Evolutionary conservation across 1,140 invertebrate species (phyloP).

Genomic region (Thaumetopoea pityocampa): DNA sequence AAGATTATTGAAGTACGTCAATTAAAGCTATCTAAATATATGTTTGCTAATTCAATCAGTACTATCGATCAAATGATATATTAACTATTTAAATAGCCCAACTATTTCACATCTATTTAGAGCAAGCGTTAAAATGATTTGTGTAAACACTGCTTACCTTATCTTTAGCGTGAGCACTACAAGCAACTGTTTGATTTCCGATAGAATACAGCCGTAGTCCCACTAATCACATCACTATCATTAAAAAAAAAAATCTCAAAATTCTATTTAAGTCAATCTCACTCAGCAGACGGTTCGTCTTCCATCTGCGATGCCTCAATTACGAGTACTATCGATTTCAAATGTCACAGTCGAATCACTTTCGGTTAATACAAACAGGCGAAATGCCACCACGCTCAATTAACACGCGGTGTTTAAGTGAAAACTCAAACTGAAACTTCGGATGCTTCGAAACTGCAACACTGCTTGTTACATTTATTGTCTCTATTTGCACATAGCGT

Average conservation of each 20-base stretch:
- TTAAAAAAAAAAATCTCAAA: constrained; percentile 43
- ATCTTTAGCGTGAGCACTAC: constrained; percentile 45
- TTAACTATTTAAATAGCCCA: neutral
- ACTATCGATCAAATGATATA: neutral
- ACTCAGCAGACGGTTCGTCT: constrained; percentile 26
- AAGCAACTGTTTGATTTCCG: too few relatives aligned
- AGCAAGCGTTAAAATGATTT: constrained; percentile 4
- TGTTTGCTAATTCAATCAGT: constrained; percentile 6
- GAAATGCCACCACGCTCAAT: constrained; percentile 27
- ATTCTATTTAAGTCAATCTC: constrained; percentile 29
- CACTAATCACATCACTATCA: constrained; percentile 51
- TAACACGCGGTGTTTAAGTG: constrained; percentile 43
- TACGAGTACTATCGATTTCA: constrained; percentile 45
- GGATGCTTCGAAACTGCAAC: constrained; percentile 21
- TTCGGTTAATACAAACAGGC: constrained; percentile 43
- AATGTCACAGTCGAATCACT: constrained; percentile 61
- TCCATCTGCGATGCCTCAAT: constrained; percentile 33
- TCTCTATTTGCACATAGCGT: constrained; percentile 23
- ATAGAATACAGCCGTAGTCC: constrained; percentile 17
- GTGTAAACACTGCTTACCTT: constrained; percentile 43
- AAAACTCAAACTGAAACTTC: constrained; percentile 47
- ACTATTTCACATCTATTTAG: neutral
- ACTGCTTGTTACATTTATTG: constrained; percentile 34
- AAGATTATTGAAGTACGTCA: too few relatives aligned
- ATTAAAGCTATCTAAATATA: too few relatives aligned